phyloP scores from a whole-genome alignment of 2,113 vertebrate genomes.

The Thryonomys swinderianus region DNA sequence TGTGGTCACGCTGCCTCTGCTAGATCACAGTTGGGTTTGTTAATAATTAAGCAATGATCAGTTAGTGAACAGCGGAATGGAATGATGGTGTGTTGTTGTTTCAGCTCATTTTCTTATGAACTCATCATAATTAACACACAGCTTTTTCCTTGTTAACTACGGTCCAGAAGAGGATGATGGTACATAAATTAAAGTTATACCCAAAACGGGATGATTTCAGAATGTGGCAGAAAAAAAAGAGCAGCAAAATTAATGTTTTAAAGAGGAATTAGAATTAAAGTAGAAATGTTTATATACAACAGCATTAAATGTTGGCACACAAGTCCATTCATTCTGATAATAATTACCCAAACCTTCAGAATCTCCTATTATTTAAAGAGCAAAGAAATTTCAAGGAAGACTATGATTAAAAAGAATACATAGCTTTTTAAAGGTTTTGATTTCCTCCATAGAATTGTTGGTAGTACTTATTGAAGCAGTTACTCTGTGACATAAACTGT shows the following conservation, averaged over 20 bases:
- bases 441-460: neutral
- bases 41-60: conserved; percentile 22
- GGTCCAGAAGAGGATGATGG: neutral
- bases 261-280: neutral
- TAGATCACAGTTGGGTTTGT: neutral
- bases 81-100: neutral
- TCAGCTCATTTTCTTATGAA: neutral
- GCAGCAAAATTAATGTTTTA: neutral
- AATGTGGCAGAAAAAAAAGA: neutral
- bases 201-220: neutral
- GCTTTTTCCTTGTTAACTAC: neutral
- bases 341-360: neutral
- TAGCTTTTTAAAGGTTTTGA: neutral
- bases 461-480: neutral
- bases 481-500: neutral
- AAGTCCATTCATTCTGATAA: conserved; percentile 27
- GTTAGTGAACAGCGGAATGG: no score
- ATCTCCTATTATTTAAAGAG: neutral
- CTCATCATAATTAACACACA: neutral
- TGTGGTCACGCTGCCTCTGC: fast-evolving
- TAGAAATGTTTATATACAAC: conserved; percentile 3
- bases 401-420: conserved; percentile 23
- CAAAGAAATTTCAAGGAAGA: conserved; percentile 8
- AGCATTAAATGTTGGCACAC: conserved; percentile 20
- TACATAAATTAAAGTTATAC: neutral